These are phyloP conservation scores for Erannis defoliaria DNA, from an alignment of 2,888 invertebrate genomes.

Conservation along the genomic window DNA sequence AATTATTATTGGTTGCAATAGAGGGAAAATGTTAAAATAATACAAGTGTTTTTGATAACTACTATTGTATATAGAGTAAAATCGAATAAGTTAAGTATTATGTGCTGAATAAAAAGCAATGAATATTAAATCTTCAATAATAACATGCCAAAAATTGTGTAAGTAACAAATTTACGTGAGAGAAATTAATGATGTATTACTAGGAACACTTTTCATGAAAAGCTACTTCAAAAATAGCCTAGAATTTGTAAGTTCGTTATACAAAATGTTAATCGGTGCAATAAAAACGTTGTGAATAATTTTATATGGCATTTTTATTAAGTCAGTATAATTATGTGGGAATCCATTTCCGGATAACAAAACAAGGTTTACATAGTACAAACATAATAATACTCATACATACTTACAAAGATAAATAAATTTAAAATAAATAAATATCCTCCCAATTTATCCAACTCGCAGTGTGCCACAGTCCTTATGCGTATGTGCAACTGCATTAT, in stretches of 20 bases:
- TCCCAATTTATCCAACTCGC: too few species aligned
- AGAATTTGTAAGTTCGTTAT: constrained; percentile 36
- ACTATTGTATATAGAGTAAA: constrained; percentile 27
- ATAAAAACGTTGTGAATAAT: constrained; percentile 80
- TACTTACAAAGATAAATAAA: too few species aligned
- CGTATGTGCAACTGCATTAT: too few species aligned
- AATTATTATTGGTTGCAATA: constrained; percentile 31
- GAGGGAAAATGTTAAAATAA: constrained; percentile 7
- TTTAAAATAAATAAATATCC: too few species aligned
- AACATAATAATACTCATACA: too few species aligned
- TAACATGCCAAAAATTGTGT: background rate
- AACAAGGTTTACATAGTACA: too few species aligned
- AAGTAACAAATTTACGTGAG: constrained; percentile 5
- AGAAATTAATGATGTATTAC: constrained; percentile 14
- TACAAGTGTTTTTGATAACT: constrained; percentile 29
- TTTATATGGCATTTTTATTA: constrained; percentile 41
- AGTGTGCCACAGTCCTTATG: too few species aligned
- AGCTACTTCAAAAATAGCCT: constrained; percentile 25
- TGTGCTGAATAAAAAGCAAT: background rate
- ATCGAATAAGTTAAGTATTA: background rate
- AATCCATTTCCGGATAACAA: too few species aligned
- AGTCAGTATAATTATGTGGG: too few species aligned
- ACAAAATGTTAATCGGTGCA: constrained; percentile 77
- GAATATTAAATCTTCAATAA: background rate
- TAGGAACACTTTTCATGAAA: constrained; percentile 26